phyloP scores from a whole-genome alignment of 2,113 vertebrate genomes.

The Charadrius vociferus region DNA sequence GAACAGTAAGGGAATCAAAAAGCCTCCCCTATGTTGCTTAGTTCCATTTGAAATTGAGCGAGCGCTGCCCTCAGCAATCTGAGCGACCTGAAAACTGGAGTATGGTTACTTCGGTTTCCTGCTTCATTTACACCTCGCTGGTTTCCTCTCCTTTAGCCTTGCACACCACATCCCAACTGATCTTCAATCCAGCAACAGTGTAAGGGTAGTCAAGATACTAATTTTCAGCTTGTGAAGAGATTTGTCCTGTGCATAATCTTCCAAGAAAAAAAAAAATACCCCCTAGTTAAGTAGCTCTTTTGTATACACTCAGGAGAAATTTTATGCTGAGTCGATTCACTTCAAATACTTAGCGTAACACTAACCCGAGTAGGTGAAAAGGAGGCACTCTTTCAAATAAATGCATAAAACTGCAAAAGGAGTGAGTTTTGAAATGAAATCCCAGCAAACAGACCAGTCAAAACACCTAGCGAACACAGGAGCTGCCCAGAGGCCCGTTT shows the following conservation, averaged over 20 bases:
- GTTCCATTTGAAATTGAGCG: background rate
- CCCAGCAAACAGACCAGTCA: background rate
- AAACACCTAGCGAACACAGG: background rate
- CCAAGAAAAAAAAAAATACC: background rate
- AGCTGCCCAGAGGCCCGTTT: background rate
- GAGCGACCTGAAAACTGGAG: background rate
- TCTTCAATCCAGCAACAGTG: background rate
- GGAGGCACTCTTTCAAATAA: background rate
- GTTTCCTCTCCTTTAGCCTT: background rate
- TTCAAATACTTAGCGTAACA: background rate
- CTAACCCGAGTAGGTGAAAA: background rate
- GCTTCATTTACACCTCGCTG: background rate
- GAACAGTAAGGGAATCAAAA: constrained; percentile 3
- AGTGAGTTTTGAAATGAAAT: background rate
- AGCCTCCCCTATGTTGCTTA: background rate
- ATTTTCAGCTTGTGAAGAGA: background rate
- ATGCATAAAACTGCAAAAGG: background rate
- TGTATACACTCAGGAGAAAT: background rate
- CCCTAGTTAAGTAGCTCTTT: too few relatives aligned
- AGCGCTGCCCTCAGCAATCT: background rate
- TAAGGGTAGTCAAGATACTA: background rate
- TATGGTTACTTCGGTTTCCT: background rate
- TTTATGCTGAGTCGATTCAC: background rate
- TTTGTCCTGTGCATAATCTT: background rate
- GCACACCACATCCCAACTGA: background rate